Conservation (phyloP, 1,140 invertebrate species). For the Pseudomyrmex pallidus region DNA sequence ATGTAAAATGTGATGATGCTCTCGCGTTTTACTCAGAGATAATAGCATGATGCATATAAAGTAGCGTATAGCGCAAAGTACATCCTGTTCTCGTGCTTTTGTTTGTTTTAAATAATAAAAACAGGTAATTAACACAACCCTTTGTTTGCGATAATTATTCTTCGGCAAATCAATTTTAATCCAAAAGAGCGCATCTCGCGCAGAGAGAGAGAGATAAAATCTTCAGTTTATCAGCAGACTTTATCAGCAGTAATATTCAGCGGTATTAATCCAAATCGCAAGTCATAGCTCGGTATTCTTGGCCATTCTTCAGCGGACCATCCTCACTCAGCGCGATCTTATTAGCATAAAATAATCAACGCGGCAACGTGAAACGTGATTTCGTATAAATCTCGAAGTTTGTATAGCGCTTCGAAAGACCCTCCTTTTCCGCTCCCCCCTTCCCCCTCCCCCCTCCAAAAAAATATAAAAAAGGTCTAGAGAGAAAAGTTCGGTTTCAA, state of each 20-base stretch:
- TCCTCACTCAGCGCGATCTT: slow-evolving; percentile 8
- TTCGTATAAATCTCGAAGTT: slow-evolving; percentile 46
- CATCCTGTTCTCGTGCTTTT: background rate
- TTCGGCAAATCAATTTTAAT: no score
- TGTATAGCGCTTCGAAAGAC: background rate
- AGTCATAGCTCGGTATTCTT: slow-evolving; percentile 23
- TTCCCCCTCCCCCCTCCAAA: background rate
- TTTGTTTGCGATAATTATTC: no score
- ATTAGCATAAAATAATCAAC: slow-evolving; percentile 54
- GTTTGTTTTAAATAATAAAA: background rate
- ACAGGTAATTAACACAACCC: background rate
- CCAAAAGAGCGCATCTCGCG: no score
- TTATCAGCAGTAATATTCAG: slow-evolving; percentile 33
- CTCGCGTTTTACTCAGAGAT: slow-evolving; percentile 22
- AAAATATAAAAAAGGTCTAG: background rate
- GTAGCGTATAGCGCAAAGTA: background rate
- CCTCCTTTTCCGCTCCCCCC: no score
- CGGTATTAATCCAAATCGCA: slow-evolving; percentile 22
- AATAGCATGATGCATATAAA: slow-evolving; percentile 3
- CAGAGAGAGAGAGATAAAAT: background rate
- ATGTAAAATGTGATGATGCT: slow-evolving; percentile 44
- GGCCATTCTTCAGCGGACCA: slow-evolving; percentile 6
- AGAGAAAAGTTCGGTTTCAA: slow-evolving; percentile 51
- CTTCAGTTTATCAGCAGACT: background rate
- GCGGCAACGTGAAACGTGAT: slow-evolving; percentile 27